These are phyloP conservation scores for Montipora capitata DNA, from an alignment of 92 coral and sea anemone species.

Conservation along the genomic window DNA sequence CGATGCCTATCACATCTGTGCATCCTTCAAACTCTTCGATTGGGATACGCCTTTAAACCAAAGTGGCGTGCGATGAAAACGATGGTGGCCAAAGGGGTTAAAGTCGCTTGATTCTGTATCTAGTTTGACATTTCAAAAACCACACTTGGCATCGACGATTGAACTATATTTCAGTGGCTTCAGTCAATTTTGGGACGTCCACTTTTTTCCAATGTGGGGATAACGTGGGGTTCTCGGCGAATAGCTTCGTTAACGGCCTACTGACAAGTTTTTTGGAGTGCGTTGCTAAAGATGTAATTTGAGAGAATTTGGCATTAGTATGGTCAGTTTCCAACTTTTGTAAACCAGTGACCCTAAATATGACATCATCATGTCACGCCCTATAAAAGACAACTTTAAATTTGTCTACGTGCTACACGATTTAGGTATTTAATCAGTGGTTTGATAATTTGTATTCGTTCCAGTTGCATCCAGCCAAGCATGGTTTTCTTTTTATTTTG, in stretches of 20 bases:
- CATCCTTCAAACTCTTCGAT: constrained; percentile 61
- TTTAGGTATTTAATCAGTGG: too few relatives aligned
- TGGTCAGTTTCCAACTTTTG: too few relatives aligned
- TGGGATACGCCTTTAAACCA: constrained; percentile 66
- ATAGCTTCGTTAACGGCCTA: constrained; percentile 18
- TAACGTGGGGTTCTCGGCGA: constrained; percentile 2
- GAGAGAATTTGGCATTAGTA: too few relatives aligned
- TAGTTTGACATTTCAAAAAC: constrained; percentile 61
- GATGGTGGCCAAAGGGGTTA: constrained; percentile 58
- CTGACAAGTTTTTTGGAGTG: too few relatives aligned
- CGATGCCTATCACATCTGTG: constrained; percentile 57
- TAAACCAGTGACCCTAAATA: too few relatives aligned
- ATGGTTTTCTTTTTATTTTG: too few relatives aligned
- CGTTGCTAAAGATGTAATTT: too few relatives aligned
- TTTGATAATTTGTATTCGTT: too few relatives aligned
- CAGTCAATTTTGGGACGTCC: constrained; percentile 33
- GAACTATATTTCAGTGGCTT: constrained; percentile 39
- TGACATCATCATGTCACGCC: too few relatives aligned
- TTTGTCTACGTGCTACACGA: too few relatives aligned
- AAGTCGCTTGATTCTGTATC: constrained; percentile 54
- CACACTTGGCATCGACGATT: constrained; percentile 59
- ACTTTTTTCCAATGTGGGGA: constrained; percentile 42
- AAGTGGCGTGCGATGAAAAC: constrained; percentile 58
- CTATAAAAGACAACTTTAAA: too few relatives aligned
- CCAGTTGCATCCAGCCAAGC: too few relatives aligned